phyloP scores from a whole-genome alignment of 2,113 vertebrate species.

The Lycaon pictus region DNA sequence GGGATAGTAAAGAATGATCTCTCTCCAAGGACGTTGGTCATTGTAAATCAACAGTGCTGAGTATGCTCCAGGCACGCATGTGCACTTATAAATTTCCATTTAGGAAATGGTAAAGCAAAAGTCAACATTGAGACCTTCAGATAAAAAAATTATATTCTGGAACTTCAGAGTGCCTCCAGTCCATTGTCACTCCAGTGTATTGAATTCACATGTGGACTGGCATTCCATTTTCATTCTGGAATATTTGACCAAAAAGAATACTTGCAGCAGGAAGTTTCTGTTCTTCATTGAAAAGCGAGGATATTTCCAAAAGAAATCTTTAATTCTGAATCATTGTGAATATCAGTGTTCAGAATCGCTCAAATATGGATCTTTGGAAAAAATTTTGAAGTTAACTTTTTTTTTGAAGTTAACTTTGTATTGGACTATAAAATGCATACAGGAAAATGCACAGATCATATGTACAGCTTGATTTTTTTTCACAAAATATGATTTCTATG shows the following conservation, averaged over 20 bases:
- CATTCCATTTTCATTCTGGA: constrained; percentile 7
- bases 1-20: neutral
- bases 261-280: neutral
- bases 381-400: neutral
- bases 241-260: neutral
- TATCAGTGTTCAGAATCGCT: neutral
- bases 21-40: neutral
- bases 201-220: neutral
- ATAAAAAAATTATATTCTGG: constrained; percentile 37
- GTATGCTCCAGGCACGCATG: neutral
- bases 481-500: neutral
- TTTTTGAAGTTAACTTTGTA: constrained; percentile 16
- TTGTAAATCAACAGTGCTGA: neutral
- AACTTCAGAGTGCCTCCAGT: neutral
- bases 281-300: neutral
- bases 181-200: neutral
- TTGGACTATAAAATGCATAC: neutral
- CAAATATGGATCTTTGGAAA: neutral
- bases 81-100: neutral
- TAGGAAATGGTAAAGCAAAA: neutral
- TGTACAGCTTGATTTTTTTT: neutral
- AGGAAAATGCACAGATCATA: neutral
- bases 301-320: constrained; percentile 34
- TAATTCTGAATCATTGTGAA: constrained; percentile 8
- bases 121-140: neutral